Evolutionary conservation across 1,140 invertebrate species (phyloP).

Genomic region (Cydia strobilella): DNA sequence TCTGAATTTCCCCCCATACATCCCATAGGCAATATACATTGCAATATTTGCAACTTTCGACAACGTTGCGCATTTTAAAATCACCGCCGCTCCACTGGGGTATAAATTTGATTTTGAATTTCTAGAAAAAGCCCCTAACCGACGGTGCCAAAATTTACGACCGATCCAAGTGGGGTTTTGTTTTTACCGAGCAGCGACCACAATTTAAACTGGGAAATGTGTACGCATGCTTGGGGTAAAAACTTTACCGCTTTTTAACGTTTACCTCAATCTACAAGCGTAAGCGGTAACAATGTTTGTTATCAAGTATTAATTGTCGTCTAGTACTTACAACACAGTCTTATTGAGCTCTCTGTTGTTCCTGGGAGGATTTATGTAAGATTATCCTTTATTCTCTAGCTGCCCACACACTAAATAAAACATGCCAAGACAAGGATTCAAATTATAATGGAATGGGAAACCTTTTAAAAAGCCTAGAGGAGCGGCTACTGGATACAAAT

Average conservation of each 20-base stretch:
- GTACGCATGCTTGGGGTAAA: constrained; percentile 45
- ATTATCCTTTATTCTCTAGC: too few relatives aligned
- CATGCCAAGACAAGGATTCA: too few relatives aligned
- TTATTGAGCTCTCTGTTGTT: too few relatives aligned
- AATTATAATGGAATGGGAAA: too few relatives aligned
- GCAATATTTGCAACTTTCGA: not conserved
- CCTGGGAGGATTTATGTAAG: too few relatives aligned
- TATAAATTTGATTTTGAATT: constrained; percentile 53
- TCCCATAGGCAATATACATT: too few relatives aligned
- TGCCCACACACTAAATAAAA: too few relatives aligned
- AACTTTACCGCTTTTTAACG: constrained; percentile 34
- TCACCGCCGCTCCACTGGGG: constrained; percentile 34
- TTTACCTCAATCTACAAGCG: not conserved
- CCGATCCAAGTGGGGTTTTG: constrained; percentile 47
- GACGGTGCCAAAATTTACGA: constrained; percentile 46
- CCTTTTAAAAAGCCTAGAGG: too few relatives aligned
- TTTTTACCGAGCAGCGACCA: constrained; percentile 50
- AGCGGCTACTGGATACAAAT: too few relatives aligned
- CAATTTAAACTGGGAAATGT: constrained; percentile 52
- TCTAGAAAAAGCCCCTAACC: constrained; percentile 45
- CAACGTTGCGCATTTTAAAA: constrained; percentile 23
- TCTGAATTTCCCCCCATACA: not conserved
- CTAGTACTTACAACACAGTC: too few relatives aligned
- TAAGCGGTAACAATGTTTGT: not conserved
- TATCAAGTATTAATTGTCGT: too few relatives aligned